Conservation (phyloP, 2,113 vertebrate species). For the Nothobranchius furzeri region DNA sequence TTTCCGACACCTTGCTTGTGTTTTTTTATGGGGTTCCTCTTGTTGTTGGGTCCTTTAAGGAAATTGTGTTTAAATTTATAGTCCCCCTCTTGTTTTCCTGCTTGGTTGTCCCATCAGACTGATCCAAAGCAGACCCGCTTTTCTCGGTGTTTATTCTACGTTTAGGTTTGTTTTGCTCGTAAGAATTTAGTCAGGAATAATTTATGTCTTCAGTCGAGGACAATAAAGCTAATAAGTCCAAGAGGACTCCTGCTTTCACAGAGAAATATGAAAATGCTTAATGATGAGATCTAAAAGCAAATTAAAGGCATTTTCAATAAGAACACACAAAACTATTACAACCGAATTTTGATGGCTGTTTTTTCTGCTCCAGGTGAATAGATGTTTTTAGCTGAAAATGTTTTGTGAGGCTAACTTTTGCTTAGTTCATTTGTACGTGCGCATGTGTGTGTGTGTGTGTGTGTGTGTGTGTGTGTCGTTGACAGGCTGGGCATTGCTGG, state of each 20-base stretch:
- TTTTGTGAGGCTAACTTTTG: constrained; percentile 2
- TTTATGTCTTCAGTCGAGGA: constrained; percentile 71
- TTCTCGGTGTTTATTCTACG: constrained; percentile 55
- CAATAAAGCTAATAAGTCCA: constrained; percentile 61
- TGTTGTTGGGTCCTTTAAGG: constrained; percentile 42
- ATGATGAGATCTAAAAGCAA: background rate
- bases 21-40: constrained; percentile 53
- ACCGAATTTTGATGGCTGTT: background rate
- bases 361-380: constrained; percentile 1
- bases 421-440: constrained; percentile 5
- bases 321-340: background rate
- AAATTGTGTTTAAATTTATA: constrained; percentile 76
- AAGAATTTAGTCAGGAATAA: constrained; percentile 73
- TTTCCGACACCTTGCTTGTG: constrained; percentile 64
- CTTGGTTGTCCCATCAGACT: constrained; percentile 59
- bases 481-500: constrained; percentile 53
- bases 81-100: constrained; percentile 61
- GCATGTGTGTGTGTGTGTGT: constrained; percentile 9
- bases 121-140: constrained; percentile 74
- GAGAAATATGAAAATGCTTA: constrained; percentile 7
- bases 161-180: constrained; percentile 75
- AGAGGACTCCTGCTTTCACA: constrained; percentile 40
- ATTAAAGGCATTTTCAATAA: constrained; percentile 6
- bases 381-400: background rate
- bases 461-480: constrained; percentile 11